phyloP scores from a whole-genome alignment of 2,888 invertebrate species.

The Pachliopta kotzebuea region DNA sequence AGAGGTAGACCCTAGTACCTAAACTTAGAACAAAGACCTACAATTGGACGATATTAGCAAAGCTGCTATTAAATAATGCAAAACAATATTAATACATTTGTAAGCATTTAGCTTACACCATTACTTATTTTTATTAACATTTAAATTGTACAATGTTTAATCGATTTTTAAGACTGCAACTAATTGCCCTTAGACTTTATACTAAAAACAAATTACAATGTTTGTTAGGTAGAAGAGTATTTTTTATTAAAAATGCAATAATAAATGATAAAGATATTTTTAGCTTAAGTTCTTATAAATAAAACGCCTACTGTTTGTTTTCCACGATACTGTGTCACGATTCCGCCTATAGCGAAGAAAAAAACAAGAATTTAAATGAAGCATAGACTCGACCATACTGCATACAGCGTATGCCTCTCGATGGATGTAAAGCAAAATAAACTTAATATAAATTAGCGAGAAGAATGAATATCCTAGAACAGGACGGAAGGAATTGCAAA shows the following conservation, averaged over 20 bases:
- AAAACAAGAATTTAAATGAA: constrained; percentile 31
- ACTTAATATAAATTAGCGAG: constrained; percentile 33
- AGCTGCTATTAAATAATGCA: too few relatives aligned
- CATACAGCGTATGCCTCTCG: constrained; percentile 5
- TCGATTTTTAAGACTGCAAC: too few relatives aligned
- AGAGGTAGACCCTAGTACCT: too few relatives aligned
- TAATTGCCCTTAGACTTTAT: too few relatives aligned
- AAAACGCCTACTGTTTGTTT: constrained; percentile 15
- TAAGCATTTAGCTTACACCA: too few relatives aligned
- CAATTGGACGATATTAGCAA: too few relatives aligned
- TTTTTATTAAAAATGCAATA: not conserved
- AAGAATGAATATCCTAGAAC: constrained; percentile 42
- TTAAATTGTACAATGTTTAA: too few relatives aligned
- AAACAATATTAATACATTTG: too few relatives aligned
- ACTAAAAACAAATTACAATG: not conserved
- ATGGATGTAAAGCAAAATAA: constrained; percentile 30
- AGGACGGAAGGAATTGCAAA: constrained; percentile 48
- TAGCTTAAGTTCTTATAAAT: constrained; percentile 41
- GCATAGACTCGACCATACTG: constrained; percentile 25
- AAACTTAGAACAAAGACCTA: too few relatives aligned
- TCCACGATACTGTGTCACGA: constrained; percentile 27
- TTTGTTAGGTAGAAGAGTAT: not conserved
- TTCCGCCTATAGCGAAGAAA: constrained; percentile 24
- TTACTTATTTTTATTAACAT: too few relatives aligned
- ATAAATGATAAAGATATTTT: constrained; percentile 39